Evolutionary conservation across 1,140 invertebrate species (phyloP), one percentile per base, ranked within the genome.

Genomic region (Meloidogyne chitwoodi): DNA sequence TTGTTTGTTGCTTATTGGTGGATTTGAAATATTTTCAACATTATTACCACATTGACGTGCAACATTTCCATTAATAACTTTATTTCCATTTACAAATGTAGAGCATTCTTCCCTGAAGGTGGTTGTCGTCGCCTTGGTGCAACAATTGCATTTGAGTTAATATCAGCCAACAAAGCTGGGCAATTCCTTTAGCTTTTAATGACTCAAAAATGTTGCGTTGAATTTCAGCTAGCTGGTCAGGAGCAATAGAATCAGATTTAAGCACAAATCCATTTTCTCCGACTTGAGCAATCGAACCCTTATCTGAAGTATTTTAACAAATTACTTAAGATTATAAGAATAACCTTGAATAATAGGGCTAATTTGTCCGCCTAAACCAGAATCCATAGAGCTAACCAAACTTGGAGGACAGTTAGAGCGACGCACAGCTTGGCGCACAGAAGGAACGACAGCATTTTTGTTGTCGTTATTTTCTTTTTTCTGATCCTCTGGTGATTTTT

Each of bases 141-240:
- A 19, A 62, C 74, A n/a, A 74, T 48, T 22, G 22, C 48, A 22
- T 66, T 65, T 38, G 73, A 65, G 22, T 62, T 68, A 34, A 77
- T 77, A n/a, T 80, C 66, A 22, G 78, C 22, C 22, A 78, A 34
- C n/a, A 78, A 62, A 16, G 67, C 27, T 2, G 77, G 77, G 77
- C 77, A 73, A 78, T 80, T 70, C 77, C 77, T n/a, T 84, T 48
- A 6, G 83, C 77, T 12, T 77, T 70, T 19, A 83, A 48, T 8
- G 65, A 41, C 64, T 83, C 75, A 27, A 77, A 64, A 22, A 85
- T 68, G 24, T 68, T 44, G 16, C 77, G 76, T 61, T 85, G 83
- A 66, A 85, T 75, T 22, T 80, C 84, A 26, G 83, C 84, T 5
- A 85, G 75, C 41, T 83, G 82, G 26, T 87, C 84, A 27, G 80